Evolutionary conservation across 2,888 invertebrate species (phyloP).

Genomic region (Steinernema scapterisci): DNA sequence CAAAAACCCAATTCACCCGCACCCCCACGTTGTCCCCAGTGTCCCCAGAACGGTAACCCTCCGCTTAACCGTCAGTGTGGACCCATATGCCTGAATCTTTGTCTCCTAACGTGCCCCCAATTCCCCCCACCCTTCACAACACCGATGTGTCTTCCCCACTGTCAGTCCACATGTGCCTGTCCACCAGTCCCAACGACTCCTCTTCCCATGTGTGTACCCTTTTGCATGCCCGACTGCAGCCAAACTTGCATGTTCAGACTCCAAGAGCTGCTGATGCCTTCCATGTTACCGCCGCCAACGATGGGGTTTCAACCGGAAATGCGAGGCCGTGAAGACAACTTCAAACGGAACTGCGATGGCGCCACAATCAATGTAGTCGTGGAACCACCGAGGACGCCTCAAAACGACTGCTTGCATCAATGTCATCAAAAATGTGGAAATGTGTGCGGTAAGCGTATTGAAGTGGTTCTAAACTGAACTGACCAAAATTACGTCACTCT

Average conservation of each 20-base stretch:
- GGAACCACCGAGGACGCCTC: neutral
- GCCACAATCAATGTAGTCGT: neutral
- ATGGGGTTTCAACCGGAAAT: neutral
- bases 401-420: neutral
- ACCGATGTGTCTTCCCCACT: neutral
- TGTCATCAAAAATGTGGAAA: slow-evolving; percentile 10
- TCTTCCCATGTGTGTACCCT: neutral
- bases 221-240: neutral
- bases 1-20: neutral
- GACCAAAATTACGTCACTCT: too few species aligned
- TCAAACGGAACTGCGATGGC: too few species aligned
- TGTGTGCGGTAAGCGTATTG: slow-evolving; percentile 10
- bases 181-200: neutral
- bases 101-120: neutral
- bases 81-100: neutral
- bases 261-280: slow-evolving; percentile 1
- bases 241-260: neutral
- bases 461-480: too few species aligned
- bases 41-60: neutral
- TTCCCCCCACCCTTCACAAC: neutral
- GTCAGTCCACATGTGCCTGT: neutral
- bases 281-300: neutral
- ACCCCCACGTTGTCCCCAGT: neutral
- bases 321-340: too few species aligned
- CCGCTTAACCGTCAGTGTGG: neutral